Conservation (phyloP, 2,797 vertebrate genomes). For the Hemibagrus guttatus region DNA sequence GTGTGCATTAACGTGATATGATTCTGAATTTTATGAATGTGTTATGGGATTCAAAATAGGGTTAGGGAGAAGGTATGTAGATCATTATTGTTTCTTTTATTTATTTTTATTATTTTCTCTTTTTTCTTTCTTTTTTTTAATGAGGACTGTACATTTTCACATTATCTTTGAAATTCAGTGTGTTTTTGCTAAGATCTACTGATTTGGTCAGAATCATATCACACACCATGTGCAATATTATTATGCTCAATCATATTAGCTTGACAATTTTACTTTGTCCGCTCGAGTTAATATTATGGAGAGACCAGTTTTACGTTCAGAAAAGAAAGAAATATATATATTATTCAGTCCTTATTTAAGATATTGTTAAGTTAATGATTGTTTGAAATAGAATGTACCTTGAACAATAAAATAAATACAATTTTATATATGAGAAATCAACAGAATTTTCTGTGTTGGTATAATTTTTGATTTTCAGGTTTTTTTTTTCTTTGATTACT, state of each 20-base stretch:
- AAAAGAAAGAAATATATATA: slow-evolving; percentile 52
- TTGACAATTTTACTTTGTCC: slow-evolving; percentile 73
- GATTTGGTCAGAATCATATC: slow-evolving; percentile 70
- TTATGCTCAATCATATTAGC: slow-evolving; percentile 72
- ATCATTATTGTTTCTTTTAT: slow-evolving; percentile 26
- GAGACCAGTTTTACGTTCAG: slow-evolving; percentile 51
- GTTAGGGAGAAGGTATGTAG: slow-evolving; percentile 12
- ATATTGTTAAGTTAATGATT: slow-evolving; percentile 81
- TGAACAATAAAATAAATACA: slow-evolving; percentile 82
- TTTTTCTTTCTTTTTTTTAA: slow-evolving; percentile 9
- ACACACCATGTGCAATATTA: slow-evolving; percentile 80
- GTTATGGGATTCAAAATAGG: slow-evolving; percentile 37
- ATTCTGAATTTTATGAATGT: slow-evolving; percentile 66
- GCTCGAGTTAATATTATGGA: slow-evolving; percentile 73
- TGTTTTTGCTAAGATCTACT: slow-evolving; percentile 53
- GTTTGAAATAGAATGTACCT: slow-evolving; percentile 84
- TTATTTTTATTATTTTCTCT: slow-evolving; percentile 35
- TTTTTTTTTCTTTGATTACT: slow-evolving; percentile 53
- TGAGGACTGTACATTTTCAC: slow-evolving; percentile 53
- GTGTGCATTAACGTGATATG: slow-evolving; percentile 80
- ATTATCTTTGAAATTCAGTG: slow-evolving; percentile 53
- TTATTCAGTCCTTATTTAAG: slow-evolving; percentile 77
- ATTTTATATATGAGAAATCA: slow-evolving; percentile 78
- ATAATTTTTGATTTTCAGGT: slow-evolving; percentile 71
- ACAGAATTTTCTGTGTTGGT: slow-evolving; percentile 71